Conservation (phyloP, 2,888 invertebrate species). For the Ophion obscuratus region DNA sequence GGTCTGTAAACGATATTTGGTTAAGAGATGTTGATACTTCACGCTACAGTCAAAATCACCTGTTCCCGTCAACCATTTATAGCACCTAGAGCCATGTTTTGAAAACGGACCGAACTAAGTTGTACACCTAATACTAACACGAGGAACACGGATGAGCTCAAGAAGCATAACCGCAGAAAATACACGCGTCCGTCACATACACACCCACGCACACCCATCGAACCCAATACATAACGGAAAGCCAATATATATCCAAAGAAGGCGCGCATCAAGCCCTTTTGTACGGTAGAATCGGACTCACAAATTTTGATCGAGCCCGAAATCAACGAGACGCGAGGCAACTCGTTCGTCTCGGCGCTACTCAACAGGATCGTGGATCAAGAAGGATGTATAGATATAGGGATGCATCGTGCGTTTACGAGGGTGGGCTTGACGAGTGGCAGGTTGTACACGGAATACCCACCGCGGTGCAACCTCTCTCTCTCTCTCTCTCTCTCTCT, state of each 20-base stretch:
- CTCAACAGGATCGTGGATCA: constrained; percentile 60
- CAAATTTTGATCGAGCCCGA: constrained; percentile 1
- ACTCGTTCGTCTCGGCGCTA: constrained; percentile 57
- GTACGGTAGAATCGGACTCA: constrained; percentile 1
- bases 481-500: constrained; percentile 70
- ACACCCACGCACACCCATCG: background rate
- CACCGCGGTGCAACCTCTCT: constrained; percentile 80
- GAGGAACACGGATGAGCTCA: constrained; percentile 47
- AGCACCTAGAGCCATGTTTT: too few species aligned
- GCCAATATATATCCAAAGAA: background rate
- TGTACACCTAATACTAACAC: background rate
- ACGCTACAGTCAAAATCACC: too few species aligned
- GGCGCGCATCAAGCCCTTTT: background rate
- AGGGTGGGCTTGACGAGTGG: constrained; percentile 83
- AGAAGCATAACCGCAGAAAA: constrained; percentile 54
- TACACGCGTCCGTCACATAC: background rate
- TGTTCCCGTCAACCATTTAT: too few species aligned
- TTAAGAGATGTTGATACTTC: too few species aligned
- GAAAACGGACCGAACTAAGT: too few species aligned
- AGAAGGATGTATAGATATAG: constrained; percentile 16
- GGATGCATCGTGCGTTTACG: constrained; percentile 69
- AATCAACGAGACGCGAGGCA: constrained; percentile 52
- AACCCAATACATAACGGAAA: background rate
- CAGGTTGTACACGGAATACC: constrained; percentile 83
- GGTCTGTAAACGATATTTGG: too few species aligned